Evolutionary conservation across 2,888 invertebrate species (phyloP).

Genomic region (Heliconius charithonia): DNA sequence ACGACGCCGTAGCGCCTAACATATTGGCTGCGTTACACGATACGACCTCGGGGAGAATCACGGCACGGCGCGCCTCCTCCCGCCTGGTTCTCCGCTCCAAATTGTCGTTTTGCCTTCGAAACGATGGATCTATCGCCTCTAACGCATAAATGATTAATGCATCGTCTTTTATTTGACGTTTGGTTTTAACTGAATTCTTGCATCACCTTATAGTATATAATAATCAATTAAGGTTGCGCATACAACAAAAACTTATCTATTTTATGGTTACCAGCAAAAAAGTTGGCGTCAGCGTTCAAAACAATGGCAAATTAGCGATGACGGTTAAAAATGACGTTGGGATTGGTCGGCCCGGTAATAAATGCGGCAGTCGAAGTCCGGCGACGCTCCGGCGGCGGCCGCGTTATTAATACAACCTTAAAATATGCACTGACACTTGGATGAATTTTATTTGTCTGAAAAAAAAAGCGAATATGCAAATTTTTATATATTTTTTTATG

Average conservation of each 20-base stretch:
- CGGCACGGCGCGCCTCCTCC: constrained; percentile 40
- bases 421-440: constrained; percentile 47
- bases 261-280: constrained; percentile 80
- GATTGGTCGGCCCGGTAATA: constrained; percentile 57
- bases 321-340: constrained; percentile 80
- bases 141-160: constrained; percentile 48
- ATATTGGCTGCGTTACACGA: constrained; percentile 63
- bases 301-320: constrained; percentile 83
- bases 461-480: constrained; percentile 11
- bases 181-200: constrained; percentile 40
- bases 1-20: constrained; percentile 72
- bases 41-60: constrained; percentile 52
- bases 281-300: constrained; percentile 79
- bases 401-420: constrained; percentile 64
- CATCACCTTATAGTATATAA: constrained; percentile 59
- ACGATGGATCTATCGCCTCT: constrained; percentile 44
- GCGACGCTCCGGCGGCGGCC: constrained; percentile 56
- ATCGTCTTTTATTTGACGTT: constrained; percentile 24
- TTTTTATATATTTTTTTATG: constrained; percentile 14
- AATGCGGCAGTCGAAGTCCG: constrained; percentile 55
- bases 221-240: constrained; percentile 75
- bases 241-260: constrained; percentile 75
- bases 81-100: constrained; percentile 43
- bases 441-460: constrained; percentile 45
- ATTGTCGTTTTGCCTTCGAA: constrained; percentile 43